Conservation (phyloP, 2,113 vertebrate genomes). For the Aplodontia rufa region DNA sequence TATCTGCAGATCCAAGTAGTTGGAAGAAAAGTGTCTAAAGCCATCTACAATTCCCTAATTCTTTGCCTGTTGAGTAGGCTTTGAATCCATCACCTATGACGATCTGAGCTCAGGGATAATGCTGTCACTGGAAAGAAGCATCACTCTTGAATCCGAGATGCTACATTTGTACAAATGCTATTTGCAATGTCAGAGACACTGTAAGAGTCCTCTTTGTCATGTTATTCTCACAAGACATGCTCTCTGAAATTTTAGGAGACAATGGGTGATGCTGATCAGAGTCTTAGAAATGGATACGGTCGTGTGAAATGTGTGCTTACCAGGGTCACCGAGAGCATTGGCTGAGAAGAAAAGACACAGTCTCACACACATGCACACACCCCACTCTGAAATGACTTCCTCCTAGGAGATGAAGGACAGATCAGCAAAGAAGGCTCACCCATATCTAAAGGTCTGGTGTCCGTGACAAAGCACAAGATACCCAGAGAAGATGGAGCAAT, state of each 20-base stretch:
- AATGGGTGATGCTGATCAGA: background rate
- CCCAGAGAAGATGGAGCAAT: background rate
- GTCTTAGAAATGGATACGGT: background rate
- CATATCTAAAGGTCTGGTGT: background rate
- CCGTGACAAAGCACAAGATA: background rate
- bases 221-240: background rate
- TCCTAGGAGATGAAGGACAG: background rate
- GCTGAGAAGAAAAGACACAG: background rate
- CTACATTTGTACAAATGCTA: background rate
- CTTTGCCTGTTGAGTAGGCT: background rate
- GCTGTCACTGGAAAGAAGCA: background rate
- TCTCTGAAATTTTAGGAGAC: background rate
- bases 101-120: background rate
- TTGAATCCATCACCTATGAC: rapidly evolving
- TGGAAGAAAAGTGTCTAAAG: background rate
- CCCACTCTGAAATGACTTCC: background rate
- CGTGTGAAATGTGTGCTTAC: background rate
- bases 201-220: background rate
- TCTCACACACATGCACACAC: background rate
- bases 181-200: background rate
- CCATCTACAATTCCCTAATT: rapidly evolving
- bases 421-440: background rate
- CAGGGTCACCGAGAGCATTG: no score
- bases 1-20: background rate
- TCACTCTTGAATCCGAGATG: rapidly evolving